phyloP scores from a whole-genome alignment of 1,140 invertebrate genomes.

The Pteromalus puparum region DNA sequence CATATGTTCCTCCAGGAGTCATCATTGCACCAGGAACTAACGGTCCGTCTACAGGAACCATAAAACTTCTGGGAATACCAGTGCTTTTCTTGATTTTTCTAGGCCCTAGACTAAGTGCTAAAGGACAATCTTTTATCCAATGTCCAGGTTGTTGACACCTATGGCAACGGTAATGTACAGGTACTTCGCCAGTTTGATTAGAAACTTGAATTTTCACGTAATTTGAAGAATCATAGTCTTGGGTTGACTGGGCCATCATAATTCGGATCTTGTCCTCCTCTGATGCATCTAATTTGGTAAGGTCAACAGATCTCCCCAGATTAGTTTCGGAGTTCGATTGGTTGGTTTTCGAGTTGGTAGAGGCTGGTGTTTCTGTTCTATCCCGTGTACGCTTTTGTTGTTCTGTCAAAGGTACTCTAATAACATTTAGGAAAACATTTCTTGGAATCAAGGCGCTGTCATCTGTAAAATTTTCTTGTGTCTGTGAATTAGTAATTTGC shows the following conservation, averaged over 20 bases:
- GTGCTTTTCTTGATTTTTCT: too few relatives aligned
- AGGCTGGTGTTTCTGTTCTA: too few relatives aligned
- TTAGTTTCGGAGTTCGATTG: conserved; percentile 77
- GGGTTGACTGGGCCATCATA: too few relatives aligned
- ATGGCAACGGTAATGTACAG: conserved; percentile 92
- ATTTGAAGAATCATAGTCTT: conserved; percentile 98
- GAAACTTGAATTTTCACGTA: conserved; percentile 91
- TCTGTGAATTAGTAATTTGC: conserved; percentile 97
- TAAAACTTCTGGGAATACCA: too few relatives aligned
- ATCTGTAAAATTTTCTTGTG: conserved; percentile 89
- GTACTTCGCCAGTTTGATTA: conserved; percentile 91
- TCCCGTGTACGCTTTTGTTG: too few relatives aligned
- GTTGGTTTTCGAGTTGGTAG: conserved; percentile 90
- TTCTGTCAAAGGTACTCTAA: too few relatives aligned
- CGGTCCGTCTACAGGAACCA: too few relatives aligned
- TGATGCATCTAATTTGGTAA: conserved; percentile 91
- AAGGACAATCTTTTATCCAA: conserved; percentile 96
- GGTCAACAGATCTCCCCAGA: conserved; percentile 83
- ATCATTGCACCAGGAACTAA: too few relatives aligned
- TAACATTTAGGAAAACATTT: too few relatives aligned
- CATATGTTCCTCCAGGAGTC: too few relatives aligned
- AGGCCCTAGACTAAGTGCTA: too few relatives aligned
- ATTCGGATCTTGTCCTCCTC: too few relatives aligned
- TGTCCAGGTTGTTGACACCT: conserved; percentile 95
- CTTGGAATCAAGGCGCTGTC: conserved; percentile 94